Percentiles rank a stretch among this genome's conserved stretches.
Conservation (phyloP, 2,888 invertebrate genomes). For the Loripinus fragilis region DNA sequence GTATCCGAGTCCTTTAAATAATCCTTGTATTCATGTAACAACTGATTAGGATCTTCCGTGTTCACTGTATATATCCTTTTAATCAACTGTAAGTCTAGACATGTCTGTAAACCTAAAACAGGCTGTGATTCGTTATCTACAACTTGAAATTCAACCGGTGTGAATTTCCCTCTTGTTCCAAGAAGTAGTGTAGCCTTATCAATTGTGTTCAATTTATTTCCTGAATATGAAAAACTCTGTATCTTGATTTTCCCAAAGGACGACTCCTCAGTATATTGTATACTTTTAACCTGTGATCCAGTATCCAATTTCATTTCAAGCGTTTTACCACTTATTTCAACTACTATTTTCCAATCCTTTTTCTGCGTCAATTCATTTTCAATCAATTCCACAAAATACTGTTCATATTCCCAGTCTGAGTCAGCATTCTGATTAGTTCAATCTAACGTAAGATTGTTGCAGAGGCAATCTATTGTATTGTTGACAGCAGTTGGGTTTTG, state of each 20-base stretch:
- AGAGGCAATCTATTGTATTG: no score
- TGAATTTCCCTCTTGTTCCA: not conserved
- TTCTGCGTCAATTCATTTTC: no score
- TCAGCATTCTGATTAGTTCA: no score
- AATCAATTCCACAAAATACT: no score
- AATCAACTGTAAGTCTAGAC: not conserved
- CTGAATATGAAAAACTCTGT: not conserved
- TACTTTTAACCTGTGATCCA: slow-evolving; percentile 22
- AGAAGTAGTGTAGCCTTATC: not conserved
- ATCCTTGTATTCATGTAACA: not conserved
- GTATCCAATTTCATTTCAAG: slow-evolving; percentile 29
- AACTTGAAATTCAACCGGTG: not conserved
- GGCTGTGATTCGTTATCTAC: slow-evolving; percentile 2
- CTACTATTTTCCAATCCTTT: no score
- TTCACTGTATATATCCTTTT: slow-evolving; percentile 8
- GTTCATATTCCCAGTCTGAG: no score
- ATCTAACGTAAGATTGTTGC: no score
- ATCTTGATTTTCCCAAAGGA: not conserved
- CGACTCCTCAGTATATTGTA: slow-evolving; percentile 5
- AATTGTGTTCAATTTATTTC: not conserved
- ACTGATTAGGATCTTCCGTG: slow-evolving; percentile 9
- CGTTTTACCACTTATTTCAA: no score
- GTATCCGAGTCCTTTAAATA: not conserved
- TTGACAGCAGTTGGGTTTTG: no score
- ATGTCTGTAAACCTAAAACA: slow-evolving; percentile 3